Percentiles rank a stretch among this genome's conserved stretches.
phyloP scores from a whole-genome alignment of 2,113 vertebrate species.

The Epinephelus moara region DNA sequence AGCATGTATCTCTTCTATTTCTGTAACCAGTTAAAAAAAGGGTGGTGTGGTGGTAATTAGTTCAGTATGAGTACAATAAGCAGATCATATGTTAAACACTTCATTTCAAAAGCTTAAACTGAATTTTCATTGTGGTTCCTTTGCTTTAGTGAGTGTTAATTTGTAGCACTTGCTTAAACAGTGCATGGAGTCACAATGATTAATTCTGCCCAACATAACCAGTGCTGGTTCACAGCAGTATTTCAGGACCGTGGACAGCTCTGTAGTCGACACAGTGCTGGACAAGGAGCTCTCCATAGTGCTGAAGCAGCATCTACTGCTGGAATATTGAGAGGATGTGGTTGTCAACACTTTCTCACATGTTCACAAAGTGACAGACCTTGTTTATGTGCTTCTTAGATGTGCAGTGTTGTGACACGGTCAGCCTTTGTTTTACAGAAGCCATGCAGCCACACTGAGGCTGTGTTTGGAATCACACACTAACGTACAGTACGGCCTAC shows the following conservation, averaged over 20 bases:
- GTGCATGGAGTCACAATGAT: not conserved
- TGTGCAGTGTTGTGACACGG: not conserved
- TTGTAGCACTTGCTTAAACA: not conserved
- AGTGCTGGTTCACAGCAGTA: not conserved
- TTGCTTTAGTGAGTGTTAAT: not conserved
- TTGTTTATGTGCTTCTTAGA: not conserved
- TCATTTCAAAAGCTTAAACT: not conserved
- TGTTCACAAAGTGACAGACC: not conserved
- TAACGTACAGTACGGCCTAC: too few relatives aligned
- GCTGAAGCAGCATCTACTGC: not conserved
- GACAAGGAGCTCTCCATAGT: constrained; percentile 4
- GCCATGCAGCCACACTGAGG: too few relatives aligned
- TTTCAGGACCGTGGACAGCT: constrained; percentile 54
- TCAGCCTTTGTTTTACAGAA: not conserved
- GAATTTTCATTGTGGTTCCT: not conserved
- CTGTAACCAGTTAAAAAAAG: not conserved
- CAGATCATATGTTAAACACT: not conserved
- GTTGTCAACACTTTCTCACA: not conserved
- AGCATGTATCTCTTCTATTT: constrained; percentile 9
- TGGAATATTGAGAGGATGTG: not conserved
- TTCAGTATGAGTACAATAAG: not conserved
- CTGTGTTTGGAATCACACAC: too few relatives aligned
- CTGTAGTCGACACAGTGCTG: not conserved
- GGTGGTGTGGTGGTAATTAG: not conserved
- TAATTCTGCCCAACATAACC: not conserved